phyloP scores from a whole-genome alignment of 2,113 vertebrate species.

The Hydropotes inermis region DNA sequence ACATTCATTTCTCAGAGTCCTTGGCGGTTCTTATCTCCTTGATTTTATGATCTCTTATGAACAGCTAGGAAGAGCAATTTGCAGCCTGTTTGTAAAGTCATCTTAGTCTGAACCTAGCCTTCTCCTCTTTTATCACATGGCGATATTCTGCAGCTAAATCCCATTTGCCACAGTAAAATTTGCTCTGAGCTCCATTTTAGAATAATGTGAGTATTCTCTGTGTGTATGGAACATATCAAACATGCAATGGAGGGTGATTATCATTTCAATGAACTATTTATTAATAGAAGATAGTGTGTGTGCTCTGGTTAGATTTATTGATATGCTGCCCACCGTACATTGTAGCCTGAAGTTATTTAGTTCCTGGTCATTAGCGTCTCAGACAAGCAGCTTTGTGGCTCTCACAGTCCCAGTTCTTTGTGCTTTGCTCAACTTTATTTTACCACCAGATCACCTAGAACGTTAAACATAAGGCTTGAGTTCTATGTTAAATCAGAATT shows the following conservation, averaged over 20 bases:
- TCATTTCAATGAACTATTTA: slow-evolving; percentile 71
- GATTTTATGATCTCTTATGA: slow-evolving; percentile 80
- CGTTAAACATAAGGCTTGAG: slow-evolving; percentile 81
- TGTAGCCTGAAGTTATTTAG: slow-evolving; percentile 43
- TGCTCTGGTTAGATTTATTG: slow-evolving; percentile 48
- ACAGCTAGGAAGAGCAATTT: slow-evolving; percentile 80
- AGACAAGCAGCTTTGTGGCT: slow-evolving; percentile 4
- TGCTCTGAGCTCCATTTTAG: slow-evolving; percentile 67
- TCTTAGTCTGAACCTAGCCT: slow-evolving; percentile 65
- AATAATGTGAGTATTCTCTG: slow-evolving; percentile 38
- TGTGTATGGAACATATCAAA: slow-evolving; percentile 61
- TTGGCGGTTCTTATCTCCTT: slow-evolving; percentile 75
- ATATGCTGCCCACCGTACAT: not conserved
- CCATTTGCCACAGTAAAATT: slow-evolving; percentile 62
- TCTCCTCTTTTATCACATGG: slow-evolving; percentile 62
- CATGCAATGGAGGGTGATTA: slow-evolving; percentile 53
- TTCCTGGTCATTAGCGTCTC: not conserved
- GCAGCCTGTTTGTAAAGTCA: slow-evolving; percentile 76
- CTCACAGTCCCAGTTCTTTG: slow-evolving; percentile 44
- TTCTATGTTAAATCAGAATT: slow-evolving; percentile 81
- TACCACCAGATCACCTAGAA: slow-evolving; percentile 80
- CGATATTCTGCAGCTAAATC: slow-evolving; percentile 61
- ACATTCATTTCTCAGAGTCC: slow-evolving; percentile 78
- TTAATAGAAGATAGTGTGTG: not conserved
- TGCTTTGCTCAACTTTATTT: slow-evolving; percentile 77